Evolutionary conservation across 1,140 invertebrate genomes (phyloP).

Genomic region (Sycophila sp.): DNA sequence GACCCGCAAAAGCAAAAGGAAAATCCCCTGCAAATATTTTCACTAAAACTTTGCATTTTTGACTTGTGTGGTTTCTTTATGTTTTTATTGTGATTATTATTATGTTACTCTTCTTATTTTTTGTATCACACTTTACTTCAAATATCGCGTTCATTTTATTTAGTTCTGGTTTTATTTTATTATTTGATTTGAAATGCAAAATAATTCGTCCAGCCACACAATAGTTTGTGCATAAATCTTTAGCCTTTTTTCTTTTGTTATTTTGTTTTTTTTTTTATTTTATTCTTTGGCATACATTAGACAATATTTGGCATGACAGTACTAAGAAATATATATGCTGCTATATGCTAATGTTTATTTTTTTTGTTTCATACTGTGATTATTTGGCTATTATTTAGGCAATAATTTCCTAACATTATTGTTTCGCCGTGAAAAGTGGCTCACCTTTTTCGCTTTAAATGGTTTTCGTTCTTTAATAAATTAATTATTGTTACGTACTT

Average conservation of each 20-base stretch:
- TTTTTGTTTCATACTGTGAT: slow-evolving; percentile 28
- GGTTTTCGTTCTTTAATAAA: neutral
- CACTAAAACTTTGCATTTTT: neutral
- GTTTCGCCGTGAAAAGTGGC: slow-evolving; percentile 9
- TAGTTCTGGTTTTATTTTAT: neutral
- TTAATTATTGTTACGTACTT: slow-evolving; percentile 10
- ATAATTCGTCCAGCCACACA: neutral
- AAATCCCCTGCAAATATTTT: slow-evolving; percentile 2
- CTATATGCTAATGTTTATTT: slow-evolving; percentile 30
- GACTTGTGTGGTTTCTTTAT: neutral
- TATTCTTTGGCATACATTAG: slow-evolving; percentile 33
- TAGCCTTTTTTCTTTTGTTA: neutral
- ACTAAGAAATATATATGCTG: slow-evolving; percentile 34
- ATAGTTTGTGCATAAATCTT: neutral
- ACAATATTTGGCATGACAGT: slow-evolving; percentile 42
- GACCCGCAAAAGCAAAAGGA: slow-evolving; percentile 8
- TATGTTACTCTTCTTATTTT: no score
- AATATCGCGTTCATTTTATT: neutral
- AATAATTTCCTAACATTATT: slow-evolving; percentile 21
- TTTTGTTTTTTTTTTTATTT: slow-evolving; percentile 20
- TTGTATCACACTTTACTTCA: neutral
- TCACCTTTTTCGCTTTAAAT: neutral
- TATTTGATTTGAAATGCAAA: slow-evolving; percentile 26
- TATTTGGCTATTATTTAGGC: slow-evolving; percentile 30
- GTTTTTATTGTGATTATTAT: neutral